A percentile compares a stretch with the other conserved stretches of the same genome.
phyloP scores from a whole-genome alignment of 2,113 vertebrate species.

The Osmerus eperlanus region DNA sequence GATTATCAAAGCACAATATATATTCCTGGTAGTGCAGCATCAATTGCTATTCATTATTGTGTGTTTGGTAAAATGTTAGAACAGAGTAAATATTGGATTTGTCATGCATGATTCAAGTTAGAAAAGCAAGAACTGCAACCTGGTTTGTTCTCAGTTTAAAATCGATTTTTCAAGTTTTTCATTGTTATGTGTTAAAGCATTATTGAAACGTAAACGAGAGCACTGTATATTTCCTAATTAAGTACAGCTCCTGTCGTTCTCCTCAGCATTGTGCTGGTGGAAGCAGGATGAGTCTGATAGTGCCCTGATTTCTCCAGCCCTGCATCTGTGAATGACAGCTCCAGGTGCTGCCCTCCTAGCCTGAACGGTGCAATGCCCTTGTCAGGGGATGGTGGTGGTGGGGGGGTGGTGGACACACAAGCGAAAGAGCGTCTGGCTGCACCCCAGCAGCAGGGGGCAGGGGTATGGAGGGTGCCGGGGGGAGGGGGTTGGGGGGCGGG shows the following conservation, averaged over 20 bases:
- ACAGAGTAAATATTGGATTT: not conserved
- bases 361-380: constrained; percentile 60
- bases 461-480: constrained; percentile 1
- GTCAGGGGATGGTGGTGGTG: constrained; percentile 32
- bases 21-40: not conserved
- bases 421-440: constrained; percentile 56
- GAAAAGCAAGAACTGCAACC: not conserved
- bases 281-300: constrained; percentile 51
- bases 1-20: not conserved
- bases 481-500: not conserved
- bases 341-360: constrained; percentile 65
- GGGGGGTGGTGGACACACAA: constrained; percentile 52
- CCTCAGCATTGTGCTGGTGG: constrained; percentile 51
- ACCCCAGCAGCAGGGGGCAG: constrained; percentile 54
- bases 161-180: too few species aligned
- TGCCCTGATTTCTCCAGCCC: constrained; percentile 55
- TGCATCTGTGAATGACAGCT: constrained; percentile 61
- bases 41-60: not conserved
- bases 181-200: constrained; percentile 25
- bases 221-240: too few species aligned
- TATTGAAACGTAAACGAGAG: constrained; percentile 32
- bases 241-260: constrained; percentile 42
- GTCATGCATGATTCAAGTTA: not conserved
- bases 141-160: too few species aligned
- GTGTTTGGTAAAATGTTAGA: not conserved